phyloP scores from a whole-genome alignment of 2,797 vertebrate species.

The Euthynnus affinis region DNA sequence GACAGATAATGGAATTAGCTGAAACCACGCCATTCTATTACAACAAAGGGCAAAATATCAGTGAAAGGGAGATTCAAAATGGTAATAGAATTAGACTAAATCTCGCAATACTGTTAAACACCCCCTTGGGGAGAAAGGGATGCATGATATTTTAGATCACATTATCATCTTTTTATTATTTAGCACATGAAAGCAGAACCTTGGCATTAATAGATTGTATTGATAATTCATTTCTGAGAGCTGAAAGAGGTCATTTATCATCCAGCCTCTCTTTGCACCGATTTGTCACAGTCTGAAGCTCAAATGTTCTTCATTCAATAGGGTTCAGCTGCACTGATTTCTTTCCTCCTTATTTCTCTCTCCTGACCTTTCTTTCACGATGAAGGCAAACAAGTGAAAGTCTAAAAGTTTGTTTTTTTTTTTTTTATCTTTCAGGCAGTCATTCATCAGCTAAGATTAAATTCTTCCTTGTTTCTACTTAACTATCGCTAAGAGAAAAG shows the following conservation, averaged over 20 bases:
- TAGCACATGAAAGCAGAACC: conserved; percentile 69
- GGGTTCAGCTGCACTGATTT: conserved; percentile 6
- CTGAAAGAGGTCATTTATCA: conserved; percentile 65
- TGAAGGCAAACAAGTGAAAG: conserved; percentile 25
- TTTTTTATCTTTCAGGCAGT: conserved; percentile 19
- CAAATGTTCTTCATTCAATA: conserved; percentile 24
- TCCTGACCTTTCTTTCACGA: conserved; percentile 21
- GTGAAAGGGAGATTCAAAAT: conserved; percentile 44
- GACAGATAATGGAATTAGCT: conserved; percentile 61
- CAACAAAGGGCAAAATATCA: conserved; percentile 52
- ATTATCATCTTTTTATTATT: conserved; percentile 73
- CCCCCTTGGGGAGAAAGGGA: conserved; percentile 44
- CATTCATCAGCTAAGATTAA: conserved; percentile 26
- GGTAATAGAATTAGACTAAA: conserved; percentile 68
- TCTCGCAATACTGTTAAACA: conserved; percentile 57
- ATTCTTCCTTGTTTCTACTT: neutral
- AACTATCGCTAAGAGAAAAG: neutral
- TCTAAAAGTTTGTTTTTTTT: neutral
- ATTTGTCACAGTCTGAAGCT: conserved; percentile 66
- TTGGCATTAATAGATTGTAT: conserved; percentile 67
- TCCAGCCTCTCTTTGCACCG: conserved; percentile 33
- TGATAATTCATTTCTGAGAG: conserved; percentile 57
- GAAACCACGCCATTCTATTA: conserved; percentile 54
- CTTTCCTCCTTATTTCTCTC: conserved; percentile 1
- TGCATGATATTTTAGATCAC: conserved; percentile 60